Conservation (phyloP, 2,113 vertebrate genomes). For the Lepus europaeus region DNA sequence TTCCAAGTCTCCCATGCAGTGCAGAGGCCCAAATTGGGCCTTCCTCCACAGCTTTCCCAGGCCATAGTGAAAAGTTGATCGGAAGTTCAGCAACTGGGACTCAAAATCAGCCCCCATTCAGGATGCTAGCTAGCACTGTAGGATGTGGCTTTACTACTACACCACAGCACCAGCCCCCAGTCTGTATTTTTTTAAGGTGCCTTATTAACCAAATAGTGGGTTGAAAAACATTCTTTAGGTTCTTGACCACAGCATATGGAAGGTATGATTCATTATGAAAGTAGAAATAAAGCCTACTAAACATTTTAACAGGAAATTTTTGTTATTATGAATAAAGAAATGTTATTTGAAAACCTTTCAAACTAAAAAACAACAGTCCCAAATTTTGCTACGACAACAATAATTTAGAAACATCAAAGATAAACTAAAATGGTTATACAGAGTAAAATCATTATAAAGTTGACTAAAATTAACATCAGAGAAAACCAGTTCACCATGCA, state of each 20-base stretch:
- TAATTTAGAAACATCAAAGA: neutral
- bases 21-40: too few species aligned
- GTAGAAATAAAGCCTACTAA: conserved; percentile 58
- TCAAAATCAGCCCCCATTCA: too few species aligned
- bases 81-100: too few species aligned
- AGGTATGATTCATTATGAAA: neutral
- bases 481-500: neutral
- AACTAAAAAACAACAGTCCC: neutral
- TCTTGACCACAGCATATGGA: neutral
- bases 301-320: conserved; percentile 28
- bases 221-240: neutral
- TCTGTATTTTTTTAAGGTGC: neutral
- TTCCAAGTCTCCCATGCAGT: too few species aligned
- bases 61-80: too few species aligned
- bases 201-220: conserved; percentile 23
- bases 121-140: too few species aligned
- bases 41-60: too few species aligned
- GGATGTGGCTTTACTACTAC: too few species aligned
- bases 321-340: conserved; percentile 40
- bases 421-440: neutral
- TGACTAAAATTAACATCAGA: conserved; percentile 46
- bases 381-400: neutral
- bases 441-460: neutral
- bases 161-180: too few species aligned
- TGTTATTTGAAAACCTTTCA: conserved; percentile 55